phyloP scores from a whole-genome alignment of 2,113 vertebrate genomes.

The Ochotona curzoniae region DNA sequence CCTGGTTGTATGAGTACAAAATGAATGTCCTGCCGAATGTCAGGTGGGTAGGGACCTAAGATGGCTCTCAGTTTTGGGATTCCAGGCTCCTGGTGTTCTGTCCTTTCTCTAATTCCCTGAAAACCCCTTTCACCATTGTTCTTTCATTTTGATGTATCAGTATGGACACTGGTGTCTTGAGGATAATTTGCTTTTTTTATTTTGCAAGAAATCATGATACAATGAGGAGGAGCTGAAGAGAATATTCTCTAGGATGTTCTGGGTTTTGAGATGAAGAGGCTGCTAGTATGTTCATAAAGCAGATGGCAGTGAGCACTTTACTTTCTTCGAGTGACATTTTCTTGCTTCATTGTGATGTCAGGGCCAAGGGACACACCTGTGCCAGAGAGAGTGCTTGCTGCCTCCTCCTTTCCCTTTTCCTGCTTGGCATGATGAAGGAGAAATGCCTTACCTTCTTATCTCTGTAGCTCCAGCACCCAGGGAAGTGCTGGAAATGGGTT shows the following conservation, averaged over 20 bases:
- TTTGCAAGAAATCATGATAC: constrained; percentile 62
- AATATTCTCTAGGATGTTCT: constrained; percentile 40
- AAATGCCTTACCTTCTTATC: neutral
- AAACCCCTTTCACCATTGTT: neutral
- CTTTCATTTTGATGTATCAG: constrained; percentile 1
- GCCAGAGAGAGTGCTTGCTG: too few relatives aligned
- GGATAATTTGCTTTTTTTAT: constrained; percentile 41
- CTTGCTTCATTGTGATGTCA: neutral
- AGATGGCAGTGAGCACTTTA: neutral
- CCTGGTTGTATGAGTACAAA: neutral
- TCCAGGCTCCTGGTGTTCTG: rapidly evolving
- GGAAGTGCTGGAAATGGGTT: neutral
- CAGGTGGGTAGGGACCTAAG: neutral
- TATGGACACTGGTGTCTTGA: constrained; percentile 23
- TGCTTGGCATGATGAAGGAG: neutral
- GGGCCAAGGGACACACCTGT: neutral
- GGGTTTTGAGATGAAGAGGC: constrained; percentile 51
- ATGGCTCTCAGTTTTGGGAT: neutral
- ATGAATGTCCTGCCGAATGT: neutral
- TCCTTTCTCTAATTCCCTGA: neutral
- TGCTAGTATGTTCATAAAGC: neutral
- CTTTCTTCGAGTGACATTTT: neutral
- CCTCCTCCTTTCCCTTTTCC: neutral
- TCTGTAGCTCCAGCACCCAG: neutral
- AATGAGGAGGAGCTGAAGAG: neutral